phyloP scores from a whole-genome alignment of 2,113 vertebrate species.

The Nannospalax galili region DNA sequence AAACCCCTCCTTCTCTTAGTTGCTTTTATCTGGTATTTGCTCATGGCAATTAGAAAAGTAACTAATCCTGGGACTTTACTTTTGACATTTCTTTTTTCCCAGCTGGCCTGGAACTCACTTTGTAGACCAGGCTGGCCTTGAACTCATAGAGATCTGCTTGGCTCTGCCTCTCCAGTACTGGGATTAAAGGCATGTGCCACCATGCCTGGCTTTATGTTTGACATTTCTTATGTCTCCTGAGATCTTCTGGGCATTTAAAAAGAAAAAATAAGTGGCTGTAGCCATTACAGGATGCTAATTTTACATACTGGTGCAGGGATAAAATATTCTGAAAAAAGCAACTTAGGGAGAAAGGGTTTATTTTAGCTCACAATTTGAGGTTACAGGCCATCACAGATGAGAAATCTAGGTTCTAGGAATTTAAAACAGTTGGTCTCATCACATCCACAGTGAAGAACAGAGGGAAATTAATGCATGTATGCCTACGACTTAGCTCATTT shows the following conservation, averaged over 20 bases:
- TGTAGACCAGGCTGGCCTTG: no score
- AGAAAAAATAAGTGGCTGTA: not conserved
- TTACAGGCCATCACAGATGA: not conserved
- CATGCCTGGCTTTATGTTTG: not conserved
- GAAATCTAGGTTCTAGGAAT: not conserved
- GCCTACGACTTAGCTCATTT: not conserved
- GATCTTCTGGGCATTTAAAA: not conserved
- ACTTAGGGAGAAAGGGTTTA: not conserved
- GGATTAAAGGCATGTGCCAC: no score
- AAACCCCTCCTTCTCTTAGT: not conserved
- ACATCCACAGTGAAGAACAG: not conserved
- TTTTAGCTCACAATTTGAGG: not conserved
- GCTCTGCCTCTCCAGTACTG: no score
- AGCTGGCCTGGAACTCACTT: no score
- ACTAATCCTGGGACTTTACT: not conserved
- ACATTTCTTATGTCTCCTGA: not conserved
- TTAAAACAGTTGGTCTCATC: not conserved
- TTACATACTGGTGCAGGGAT: not conserved
- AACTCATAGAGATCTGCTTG: no score
- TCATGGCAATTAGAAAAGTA: not conserved
- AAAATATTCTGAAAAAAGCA: not conserved
- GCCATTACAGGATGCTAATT: not conserved
- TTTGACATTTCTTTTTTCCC: not conserved
- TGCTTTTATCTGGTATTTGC: not conserved
- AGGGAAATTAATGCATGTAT: not conserved